phyloP scores from a whole-genome alignment of 2,113 vertebrate genomes.

The Psophia crepitans region DNA sequence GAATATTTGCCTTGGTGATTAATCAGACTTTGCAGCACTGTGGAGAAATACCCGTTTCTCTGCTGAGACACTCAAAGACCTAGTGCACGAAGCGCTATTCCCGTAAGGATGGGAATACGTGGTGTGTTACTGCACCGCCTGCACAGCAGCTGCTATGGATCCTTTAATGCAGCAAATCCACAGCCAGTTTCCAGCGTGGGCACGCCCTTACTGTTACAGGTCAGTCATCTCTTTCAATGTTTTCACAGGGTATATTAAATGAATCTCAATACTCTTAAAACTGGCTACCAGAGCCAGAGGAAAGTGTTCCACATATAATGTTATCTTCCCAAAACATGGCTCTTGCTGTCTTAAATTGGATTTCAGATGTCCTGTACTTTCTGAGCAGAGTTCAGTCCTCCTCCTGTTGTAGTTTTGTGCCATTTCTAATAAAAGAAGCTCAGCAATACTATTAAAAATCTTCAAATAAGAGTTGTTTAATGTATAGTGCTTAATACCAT shows the following conservation, averaged over 20 bases:
- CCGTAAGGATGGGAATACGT: rapidly evolving
- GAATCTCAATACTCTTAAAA: neutral
- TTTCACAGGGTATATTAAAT: neutral
- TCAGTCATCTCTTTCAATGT: neutral
- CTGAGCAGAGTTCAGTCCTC: neutral
- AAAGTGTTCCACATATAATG: rapidly evolving
- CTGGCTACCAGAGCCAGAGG: neutral
- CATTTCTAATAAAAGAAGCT: neutral
- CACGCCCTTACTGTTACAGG: neutral
- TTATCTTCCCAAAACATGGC: neutral
- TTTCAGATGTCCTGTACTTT: neutral
- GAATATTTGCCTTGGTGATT: neutral
- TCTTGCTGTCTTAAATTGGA: rapidly evolving
- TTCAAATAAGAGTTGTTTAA: neutral
- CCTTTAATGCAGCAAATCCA: neutral
- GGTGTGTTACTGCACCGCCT: neutral
- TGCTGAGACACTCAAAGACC: neutral
- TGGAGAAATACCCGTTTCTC: neutral
- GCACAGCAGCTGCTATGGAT: neutral
- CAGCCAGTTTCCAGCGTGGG: neutral
- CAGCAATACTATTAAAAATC: neutral
- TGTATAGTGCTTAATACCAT: neutral
- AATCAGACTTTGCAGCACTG: neutral
- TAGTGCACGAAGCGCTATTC: neutral
- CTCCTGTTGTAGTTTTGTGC: neutral